Evolutionary conservation across 2,888 invertebrate species (phyloP).

Genomic region (Phaonia tiefii): DNA sequence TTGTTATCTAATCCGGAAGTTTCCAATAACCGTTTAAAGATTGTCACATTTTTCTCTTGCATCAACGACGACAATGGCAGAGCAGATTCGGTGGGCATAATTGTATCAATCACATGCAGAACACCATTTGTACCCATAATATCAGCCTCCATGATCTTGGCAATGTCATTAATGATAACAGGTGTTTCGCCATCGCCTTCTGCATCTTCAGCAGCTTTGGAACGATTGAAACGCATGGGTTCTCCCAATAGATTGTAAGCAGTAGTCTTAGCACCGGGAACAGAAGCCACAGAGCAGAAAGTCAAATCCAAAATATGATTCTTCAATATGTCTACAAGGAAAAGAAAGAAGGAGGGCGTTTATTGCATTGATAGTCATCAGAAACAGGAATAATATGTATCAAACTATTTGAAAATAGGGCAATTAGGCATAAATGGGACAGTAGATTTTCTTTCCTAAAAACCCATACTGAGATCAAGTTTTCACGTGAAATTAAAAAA

Average conservation of each 20-base stretch:
- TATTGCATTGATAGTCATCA: no score
- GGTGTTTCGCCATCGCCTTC: conserved; percentile 81
- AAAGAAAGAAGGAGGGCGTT: background rate
- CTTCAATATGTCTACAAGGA: conserved; percentile 83
- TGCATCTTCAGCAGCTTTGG: conserved; percentile 70
- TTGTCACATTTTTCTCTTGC: conserved; percentile 83
- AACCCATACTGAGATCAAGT: no score
- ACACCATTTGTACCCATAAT: conserved; percentile 88
- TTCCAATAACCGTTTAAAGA: conserved; percentile 82
- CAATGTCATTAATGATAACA: conserved; percentile 82
- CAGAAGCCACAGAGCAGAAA: conserved; percentile 84
- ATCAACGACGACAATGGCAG: conserved; percentile 81
- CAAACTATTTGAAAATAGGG: no score
- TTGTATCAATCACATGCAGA: conserved; percentile 85
- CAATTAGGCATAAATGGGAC: no score
- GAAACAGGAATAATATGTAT: no score
- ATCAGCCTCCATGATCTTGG: conserved; percentile 83
- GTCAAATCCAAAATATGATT: conserved; percentile 86
- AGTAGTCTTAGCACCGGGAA: conserved; percentile 79
- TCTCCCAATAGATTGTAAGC: conserved; percentile 80
- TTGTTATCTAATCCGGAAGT: conserved; percentile 82
- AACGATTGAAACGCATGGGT: conserved; percentile 77
- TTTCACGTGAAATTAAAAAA: no score
- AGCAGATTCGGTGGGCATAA: conserved; percentile 84
- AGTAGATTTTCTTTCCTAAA: no score